Base-by-base conservation (phyloP, 1,140 invertebrate genomes). In the Conus ventricosus region DNA sequence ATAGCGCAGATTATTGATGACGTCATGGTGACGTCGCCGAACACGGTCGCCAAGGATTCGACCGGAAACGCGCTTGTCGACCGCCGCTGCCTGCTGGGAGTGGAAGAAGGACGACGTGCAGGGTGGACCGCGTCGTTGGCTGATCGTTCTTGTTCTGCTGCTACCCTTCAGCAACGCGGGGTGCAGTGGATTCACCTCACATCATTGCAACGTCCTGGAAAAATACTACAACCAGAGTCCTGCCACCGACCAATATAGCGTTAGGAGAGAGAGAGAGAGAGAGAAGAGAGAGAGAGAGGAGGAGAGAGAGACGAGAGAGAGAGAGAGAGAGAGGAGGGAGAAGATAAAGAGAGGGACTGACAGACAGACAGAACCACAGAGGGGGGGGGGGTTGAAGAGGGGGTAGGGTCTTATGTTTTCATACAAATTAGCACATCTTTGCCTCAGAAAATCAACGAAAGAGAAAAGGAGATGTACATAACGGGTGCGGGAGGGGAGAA, bases 81-180 rank as follows among this genome's bases (percentile, higher is more conserved):
- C 3, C 39, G 39, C 39, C 39, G n/a, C 39, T 39, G 39, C 39
- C n/a, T n/a, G n/a, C 39, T 3, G 39, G 39, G 39, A 53, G 5
- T 82, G 51, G 13, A 0, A 20, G 84, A 55, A 15, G 6, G 25
- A 6, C 57, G 23, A 60, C 0, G 78, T n/a, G 53, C 84, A 81
- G 10, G 10, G 93, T 93, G 39, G n/a, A 92, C 86, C 90, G 88
- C 83, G 92, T 89, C 95, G 99, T 96, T 99, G 98, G 98, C 92
- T 98, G 71, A 97, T 99, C 98, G 90, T 95, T 99, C 88, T 95
- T 95, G 57, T 96, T 99, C 76, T 99, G 99, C 95, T 97, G 91
- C 98, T 5, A 98, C 99, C 98, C n/a, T 97, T 98, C 84, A 97
- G 97, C 88, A 99, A 99, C 95, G 96, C 95, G 97, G 91, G 97